Percentiles rank a stretch among this genome's conserved stretches.
Evolutionary conservation across 2,888 invertebrate genomes (phyloP).

Genomic region (Blastobasis adustella): DNA sequence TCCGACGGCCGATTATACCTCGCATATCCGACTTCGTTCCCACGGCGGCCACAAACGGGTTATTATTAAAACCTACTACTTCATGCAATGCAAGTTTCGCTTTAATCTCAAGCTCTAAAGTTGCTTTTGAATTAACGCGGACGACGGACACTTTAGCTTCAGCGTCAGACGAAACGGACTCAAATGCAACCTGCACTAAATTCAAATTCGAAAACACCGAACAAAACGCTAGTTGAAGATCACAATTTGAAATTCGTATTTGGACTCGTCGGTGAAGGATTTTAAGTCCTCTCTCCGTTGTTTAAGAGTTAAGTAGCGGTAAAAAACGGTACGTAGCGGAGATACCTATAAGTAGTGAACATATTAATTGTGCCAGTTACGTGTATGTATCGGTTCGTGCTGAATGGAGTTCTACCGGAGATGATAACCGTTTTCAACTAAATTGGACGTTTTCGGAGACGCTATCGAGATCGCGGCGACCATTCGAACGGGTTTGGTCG

Average conservation of each 20-base stretch:
- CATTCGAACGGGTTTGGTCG: too few relatives aligned
- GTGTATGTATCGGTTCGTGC: constrained; percentile 31
- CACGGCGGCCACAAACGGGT: constrained; percentile 71
- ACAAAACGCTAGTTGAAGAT: constrained; percentile 54
- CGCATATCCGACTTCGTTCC: constrained; percentile 73
- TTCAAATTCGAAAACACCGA: constrained; percentile 33
- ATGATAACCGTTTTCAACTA: constrained; percentile 40
- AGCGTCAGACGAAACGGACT: constrained; percentile 40
- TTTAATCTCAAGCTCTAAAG: constrained; percentile 28
- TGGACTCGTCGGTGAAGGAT: constrained; percentile 66
- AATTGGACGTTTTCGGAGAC: constrained; percentile 18
- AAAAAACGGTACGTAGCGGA: constrained; percentile 55
- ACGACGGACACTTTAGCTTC: constrained; percentile 34
- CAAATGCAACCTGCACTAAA: constrained; percentile 41
- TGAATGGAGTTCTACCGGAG: constrained; percentile 32
- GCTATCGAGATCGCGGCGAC: too few relatives aligned
- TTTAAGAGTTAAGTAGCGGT: constrained; percentile 65
- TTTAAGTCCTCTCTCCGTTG: constrained; percentile 66
- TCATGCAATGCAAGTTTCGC: constrained; percentile 31
- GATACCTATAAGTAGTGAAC: constrained; percentile 48
- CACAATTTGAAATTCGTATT: constrained; percentile 71
- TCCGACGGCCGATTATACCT: constrained; percentile 70
- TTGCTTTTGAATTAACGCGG: constrained; percentile 26
- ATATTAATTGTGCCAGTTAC: constrained; percentile 59
- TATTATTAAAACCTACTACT: constrained; percentile 68